These are phyloP conservation scores for Pomacea maculata DNA, from an alignment of 1,140 invertebrate species.

Conservation along the genomic window DNA sequence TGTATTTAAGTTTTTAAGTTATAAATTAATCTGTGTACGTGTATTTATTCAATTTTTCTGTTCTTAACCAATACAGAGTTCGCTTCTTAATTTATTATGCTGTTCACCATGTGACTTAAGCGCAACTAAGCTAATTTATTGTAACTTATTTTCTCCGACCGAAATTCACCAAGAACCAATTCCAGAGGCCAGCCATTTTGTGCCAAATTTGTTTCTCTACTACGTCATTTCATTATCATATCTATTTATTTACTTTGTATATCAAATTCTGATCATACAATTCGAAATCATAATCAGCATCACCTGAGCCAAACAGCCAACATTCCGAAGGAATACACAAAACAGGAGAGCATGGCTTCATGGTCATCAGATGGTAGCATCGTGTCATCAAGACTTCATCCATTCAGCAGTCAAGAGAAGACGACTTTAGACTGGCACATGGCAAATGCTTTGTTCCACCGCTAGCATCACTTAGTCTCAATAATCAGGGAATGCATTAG, in stretches of 20 bases:
- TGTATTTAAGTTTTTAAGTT: background rate
- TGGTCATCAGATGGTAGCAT: background rate
- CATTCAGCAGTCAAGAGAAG: background rate
- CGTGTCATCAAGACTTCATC: background rate
- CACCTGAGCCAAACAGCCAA: background rate
- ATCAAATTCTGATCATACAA: background rate
- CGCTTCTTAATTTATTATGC: background rate
- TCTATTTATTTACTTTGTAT: slow-evolving; percentile 10
- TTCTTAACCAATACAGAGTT: background rate
- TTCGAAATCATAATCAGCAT: background rate
- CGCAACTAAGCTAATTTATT: background rate
- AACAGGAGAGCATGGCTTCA: background rate
- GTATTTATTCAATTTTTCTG: background rate
- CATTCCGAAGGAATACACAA: background rate
- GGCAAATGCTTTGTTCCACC: background rate
- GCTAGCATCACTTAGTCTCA: too few species aligned
- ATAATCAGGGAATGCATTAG: too few species aligned
- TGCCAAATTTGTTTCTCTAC: background rate
- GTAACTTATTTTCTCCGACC: background rate
- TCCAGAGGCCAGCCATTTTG: slow-evolving; percentile 1
- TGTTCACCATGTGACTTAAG: background rate
- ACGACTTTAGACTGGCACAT: background rate
- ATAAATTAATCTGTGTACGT: background rate
- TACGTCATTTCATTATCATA: background rate
- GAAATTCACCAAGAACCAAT: slow-evolving; percentile 1